These are phyloP conservation scores for Neopelma chrysocephalum DNA, from an alignment of 2,797 vertebrate species.

Conservation along the genomic window DNA sequence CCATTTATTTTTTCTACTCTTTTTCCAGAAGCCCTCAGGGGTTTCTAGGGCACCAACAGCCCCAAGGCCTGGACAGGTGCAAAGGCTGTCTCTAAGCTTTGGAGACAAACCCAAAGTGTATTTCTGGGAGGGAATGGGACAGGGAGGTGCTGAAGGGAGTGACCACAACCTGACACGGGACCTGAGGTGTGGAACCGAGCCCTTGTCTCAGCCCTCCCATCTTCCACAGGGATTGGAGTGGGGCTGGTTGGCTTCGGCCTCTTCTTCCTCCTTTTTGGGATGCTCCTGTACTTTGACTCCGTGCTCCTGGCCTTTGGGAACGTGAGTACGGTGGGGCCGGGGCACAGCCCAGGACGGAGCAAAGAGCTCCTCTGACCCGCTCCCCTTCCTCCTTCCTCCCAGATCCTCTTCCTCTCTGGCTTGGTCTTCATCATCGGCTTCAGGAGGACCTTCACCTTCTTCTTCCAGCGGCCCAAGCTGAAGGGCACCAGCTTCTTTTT, in stretches of 20 bases:
- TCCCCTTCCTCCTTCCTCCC: not conserved
- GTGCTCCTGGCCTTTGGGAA: slow-evolving; percentile 92
- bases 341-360: too few species aligned
- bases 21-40: not conserved
- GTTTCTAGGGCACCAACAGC: rapidly evolving
- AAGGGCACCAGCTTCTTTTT: slow-evolving; percentile 87
- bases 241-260: slow-evolving; percentile 85
- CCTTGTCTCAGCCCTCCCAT: not conserved
- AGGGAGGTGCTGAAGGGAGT: not conserved
- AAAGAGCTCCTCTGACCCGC: not conserved
- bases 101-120: not conserved
- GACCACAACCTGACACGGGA: not conserved
- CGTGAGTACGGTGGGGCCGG: slow-evolving; percentile 73
- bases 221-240: slow-evolving; percentile 84
- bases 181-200: rapidly evolving
- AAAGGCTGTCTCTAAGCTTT: not conserved
- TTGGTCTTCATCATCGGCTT: slow-evolving; percentile 86
- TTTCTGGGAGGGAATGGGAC: not conserved
- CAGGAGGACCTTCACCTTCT: slow-evolving; percentile 83
- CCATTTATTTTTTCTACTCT: rapidly evolving
- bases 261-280: slow-evolving; percentile 89
- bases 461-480: slow-evolving; percentile 88
- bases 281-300: slow-evolving; percentile 90
- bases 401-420: slow-evolving; percentile 87
- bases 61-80: not conserved